Evolutionary conservation across 2,888 invertebrate species (phyloP).

Genomic region (Pomacea canaliculata): DNA sequence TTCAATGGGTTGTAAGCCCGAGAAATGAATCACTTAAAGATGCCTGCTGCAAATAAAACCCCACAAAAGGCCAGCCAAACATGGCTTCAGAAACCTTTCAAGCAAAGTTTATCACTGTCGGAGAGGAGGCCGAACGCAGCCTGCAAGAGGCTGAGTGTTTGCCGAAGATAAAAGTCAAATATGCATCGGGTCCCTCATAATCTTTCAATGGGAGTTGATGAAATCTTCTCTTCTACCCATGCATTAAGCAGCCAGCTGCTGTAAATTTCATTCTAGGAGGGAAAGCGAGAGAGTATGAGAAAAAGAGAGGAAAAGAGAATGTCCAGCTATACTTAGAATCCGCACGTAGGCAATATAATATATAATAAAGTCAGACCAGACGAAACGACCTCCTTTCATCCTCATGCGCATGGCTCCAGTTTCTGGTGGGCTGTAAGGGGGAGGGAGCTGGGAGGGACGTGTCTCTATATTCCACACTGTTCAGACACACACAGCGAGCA

Average conservation of each 20-base stretch:
- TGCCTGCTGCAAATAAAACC: too few species aligned
- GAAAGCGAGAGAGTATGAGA: conserved; percentile 10
- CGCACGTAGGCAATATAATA: neutral
- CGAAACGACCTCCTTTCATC: neutral
- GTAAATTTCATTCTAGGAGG: neutral
- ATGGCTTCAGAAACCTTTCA: too few species aligned
- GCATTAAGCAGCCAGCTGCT: too few species aligned
- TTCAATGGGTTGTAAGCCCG: conserved; percentile 5
- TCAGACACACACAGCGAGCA: neutral
- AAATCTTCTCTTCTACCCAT: too few species aligned
- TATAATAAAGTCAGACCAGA: neutral
- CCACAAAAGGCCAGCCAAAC: too few species aligned
- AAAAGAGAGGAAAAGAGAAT: conserved; percentile 22
- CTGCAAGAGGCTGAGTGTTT: neutral
- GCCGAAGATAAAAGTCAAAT: conserved; percentile 3
- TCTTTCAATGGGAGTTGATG: too few species aligned
- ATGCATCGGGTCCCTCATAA: neutral
- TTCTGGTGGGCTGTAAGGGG: neutral
- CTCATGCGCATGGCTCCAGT: too few species aligned
- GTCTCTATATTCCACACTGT: neutral
- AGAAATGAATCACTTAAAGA: too few species aligned
- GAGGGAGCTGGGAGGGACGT: neutral
- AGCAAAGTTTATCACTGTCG: too few species aligned
- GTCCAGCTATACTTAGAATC: conserved; percentile 1
- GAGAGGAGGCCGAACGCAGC: too few species aligned